A percentile compares a stretch with the other conserved stretches of the same genome.
phyloP scores from a whole-genome alignment of 92 coral and sea anemone genomes.

The Hydrozoanthus gracilis region DNA sequence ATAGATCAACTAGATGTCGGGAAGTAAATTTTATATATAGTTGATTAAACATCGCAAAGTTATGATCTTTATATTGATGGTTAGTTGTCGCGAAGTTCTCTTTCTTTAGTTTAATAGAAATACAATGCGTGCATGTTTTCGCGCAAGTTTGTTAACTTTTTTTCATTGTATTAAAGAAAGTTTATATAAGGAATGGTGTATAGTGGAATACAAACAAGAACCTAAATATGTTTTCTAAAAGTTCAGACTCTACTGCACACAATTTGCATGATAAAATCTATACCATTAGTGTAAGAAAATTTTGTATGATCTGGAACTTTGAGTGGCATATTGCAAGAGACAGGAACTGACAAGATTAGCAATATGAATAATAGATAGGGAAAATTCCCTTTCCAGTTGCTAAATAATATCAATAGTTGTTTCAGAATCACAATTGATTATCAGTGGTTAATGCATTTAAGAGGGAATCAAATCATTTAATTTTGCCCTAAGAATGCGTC shows the following conservation, averaged over 20 bases:
- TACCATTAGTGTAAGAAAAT: not conserved
- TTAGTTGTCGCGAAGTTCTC: not conserved
- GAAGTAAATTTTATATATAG: not conserved
- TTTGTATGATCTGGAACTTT: not conserved
- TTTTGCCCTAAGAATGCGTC: too few species aligned
- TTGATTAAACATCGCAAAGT: constrained; percentile 3
- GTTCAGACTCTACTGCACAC: not conserved
- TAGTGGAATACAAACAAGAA: not conserved
- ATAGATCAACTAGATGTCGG: not conserved
- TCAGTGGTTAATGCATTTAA: too few species aligned
- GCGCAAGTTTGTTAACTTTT: not conserved
- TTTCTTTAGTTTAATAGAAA: too few species aligned
- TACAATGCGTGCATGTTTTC: not conserved
- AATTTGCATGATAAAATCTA: not conserved
- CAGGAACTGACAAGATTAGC: too few species aligned
- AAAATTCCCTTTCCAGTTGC: too few species aligned
- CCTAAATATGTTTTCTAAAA: not conserved
- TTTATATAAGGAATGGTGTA: not conserved
- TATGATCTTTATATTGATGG: not conserved
- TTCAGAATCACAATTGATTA: too few species aligned
- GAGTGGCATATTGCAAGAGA: too few species aligned
- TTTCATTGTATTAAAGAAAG: not conserved
- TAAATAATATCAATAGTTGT: too few species aligned
- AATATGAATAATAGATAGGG: too few species aligned
- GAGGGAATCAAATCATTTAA: too few species aligned